Base-by-base conservation (phyloP, 37 sponge, comb jelly and placozoan species). In the Geodia barretti region DNA sequence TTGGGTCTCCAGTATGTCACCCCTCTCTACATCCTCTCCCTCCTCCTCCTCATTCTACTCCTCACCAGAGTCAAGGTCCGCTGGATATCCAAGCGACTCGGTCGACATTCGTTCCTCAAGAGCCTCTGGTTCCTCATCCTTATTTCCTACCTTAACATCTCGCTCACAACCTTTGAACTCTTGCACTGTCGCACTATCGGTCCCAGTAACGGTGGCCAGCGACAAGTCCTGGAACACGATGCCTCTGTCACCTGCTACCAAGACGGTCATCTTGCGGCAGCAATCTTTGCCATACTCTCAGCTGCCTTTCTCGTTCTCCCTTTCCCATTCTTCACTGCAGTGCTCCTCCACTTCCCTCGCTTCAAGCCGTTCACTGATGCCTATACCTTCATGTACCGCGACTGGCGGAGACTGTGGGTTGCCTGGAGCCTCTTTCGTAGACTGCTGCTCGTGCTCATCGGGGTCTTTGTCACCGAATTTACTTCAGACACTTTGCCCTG, bases 281-380 rank as follows among this genome's bases (percentile, higher is more conserved):
- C 88, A 20, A 70, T 92, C 25, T 24, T 92, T 32, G 84, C 88
- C 19, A 63, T 80, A 25, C 2, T 82, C 19, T 9, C 83, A 29
- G 64, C 62, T 0, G 58, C 34, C 23, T 26, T 78, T 36, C 65
- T 91, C 32, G 67, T 92, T 9, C 36, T 84, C 21, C 92, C 92
- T 0, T 84, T 92, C 65, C 92, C 92, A 4, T 29, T 87, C 54
- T 84, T 80, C 60, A 26, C 68, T 19, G 17, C 64, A 23, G 42
- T 83, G 19, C 65, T 78, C 9, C 60, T 70, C 19, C 61, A 64
- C 23, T 54, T 79, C 38, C 76, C 92, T 29, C 68, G 40, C 60
- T 74, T 78, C 38, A 91, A 91, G 39, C 92, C 92, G 11, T 58
- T 91, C 60, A 73, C 84, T 14, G 92, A 91, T 41, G 88, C 86